Conservation (phyloP, 1,140 invertebrate species). For the Patella vulgata region DNA sequence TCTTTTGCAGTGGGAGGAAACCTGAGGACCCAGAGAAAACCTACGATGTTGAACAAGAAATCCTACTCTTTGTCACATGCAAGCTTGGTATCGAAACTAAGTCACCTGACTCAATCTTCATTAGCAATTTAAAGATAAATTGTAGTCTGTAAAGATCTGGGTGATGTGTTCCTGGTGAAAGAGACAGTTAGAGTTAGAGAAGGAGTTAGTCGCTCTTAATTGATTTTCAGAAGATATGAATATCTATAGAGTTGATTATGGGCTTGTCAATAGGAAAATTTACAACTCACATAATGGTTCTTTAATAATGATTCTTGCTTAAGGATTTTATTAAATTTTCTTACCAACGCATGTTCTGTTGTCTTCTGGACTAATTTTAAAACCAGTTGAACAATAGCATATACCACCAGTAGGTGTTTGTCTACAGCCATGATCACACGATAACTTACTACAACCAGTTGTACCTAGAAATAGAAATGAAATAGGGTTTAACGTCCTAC, state of each 20-base stretch:
- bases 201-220: neutral
- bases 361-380: constrained; percentile 76
- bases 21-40: no score
- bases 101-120: no score
- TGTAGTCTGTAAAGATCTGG: no score
- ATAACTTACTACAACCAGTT: constrained; percentile 75
- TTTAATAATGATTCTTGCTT: no score
- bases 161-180: constrained; percentile 1
- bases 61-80: no score
- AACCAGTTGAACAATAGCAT: constrained; percentile 87
- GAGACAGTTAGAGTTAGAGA: neutral
- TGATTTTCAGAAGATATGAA: neutral
- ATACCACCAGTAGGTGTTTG: constrained; percentile 87
- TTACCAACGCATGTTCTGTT: constrained; percentile 85
- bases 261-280: no score
- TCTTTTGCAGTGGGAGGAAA: no score
- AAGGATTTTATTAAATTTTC: constrained; percentile 32
- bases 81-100: no score
- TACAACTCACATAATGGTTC: no score
- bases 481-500: neutral
- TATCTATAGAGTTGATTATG: no score
- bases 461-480: constrained; percentile 25
- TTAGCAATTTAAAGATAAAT: no score
- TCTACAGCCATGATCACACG: constrained; percentile 90
- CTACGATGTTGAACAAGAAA: no score